Base-by-base conservation (phyloP, 1,140 invertebrate species). In the Papilio dardanus region DNA sequence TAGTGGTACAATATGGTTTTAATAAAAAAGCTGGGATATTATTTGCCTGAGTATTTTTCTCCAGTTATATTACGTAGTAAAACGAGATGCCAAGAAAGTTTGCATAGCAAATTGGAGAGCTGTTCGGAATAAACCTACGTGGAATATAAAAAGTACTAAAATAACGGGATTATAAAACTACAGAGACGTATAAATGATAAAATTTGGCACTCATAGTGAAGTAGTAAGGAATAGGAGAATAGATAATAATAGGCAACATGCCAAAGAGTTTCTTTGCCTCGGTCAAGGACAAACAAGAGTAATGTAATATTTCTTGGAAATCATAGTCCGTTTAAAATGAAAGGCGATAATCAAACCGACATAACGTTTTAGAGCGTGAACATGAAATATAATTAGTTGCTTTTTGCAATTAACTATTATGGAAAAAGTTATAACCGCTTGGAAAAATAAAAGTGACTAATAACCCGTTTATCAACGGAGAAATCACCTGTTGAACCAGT, bases 241-340 rank as follows among this genome's bases (percentile, higher is more conserved):
- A 50, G 46, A 50, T 21, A 58, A 58, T 58, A 12, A 2, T 24
- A 58, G 50, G 50, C 50, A 71, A 16, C 37, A 65, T 71, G 75
- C 75, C 75, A 76, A 62, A 35, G 16, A 35, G 50, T 40, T 28
- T 33, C 66, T 28, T 71, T 76, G 54, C 37, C 67, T 76, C 50
- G 75, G 75, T 76, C 75, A 76, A 76, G 54, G 54, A 28, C 54
- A 62, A 12, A 62, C 21, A 58, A 58, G 28, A 24, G 12, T 28
- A 28, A 5, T 58, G 0, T 50, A 21, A 50, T 21, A 3, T n/a
- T 46, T n/a, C 0, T 37, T 37, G 14, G 10, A 37, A 37, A 37
- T 1, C 35, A 37, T 46, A 46, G 4, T 16, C 16, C 0, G 40
- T 42, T 46, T 46, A 46, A n/a, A 46, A 46, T 46, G 40, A 46